Evolutionary conservation across 2,888 invertebrate genomes (phyloP).

Genomic region (Diarsia brunnea): DNA sequence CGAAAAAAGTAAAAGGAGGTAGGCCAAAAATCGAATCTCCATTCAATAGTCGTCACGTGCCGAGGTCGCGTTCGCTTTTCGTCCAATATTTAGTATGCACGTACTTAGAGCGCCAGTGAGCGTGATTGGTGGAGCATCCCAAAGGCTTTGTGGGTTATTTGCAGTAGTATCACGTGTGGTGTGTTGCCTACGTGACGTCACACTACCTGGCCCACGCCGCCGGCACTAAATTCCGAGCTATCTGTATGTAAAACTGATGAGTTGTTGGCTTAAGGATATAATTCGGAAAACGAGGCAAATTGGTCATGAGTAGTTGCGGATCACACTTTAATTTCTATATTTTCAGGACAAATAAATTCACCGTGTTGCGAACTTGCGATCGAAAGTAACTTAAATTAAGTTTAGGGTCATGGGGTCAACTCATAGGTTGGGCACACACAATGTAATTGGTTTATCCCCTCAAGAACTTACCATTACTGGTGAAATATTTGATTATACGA

Average conservation of each 20-base stretch:
- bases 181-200: slow-evolving; percentile 81
- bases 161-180: slow-evolving; percentile 79
- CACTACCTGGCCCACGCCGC: slow-evolving; percentile 60
- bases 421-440: background rate
- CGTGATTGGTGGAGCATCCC: slow-evolving; percentile 70
- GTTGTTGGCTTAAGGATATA: slow-evolving; percentile 49
- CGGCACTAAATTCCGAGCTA: slow-evolving; percentile 59
- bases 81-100: slow-evolving; percentile 70
- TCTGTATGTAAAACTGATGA: slow-evolving; percentile 77
- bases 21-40: slow-evolving; percentile 58
- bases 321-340: slow-evolving; percentile 1
- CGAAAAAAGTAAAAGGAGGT: slow-evolving; percentile 55
- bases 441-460: background rate
- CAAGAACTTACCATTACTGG: background rate
- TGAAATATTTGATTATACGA: background rate
- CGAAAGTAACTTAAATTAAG: background rate
- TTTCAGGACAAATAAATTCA: background rate
- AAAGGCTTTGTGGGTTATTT: slow-evolving; percentile 76
- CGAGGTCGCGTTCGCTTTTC: slow-evolving; percentile 64
- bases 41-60: slow-evolving; percentile 63
- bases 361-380: background rate
- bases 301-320: slow-evolving; percentile 8
- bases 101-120: slow-evolving; percentile 68
- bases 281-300: slow-evolving; percentile 47
- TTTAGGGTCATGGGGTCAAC: background rate